These are phyloP conservation scores for Cepphus grylle DNA, from an alignment of 2,113 vertebrate genomes.

Conservation along the genomic window DNA sequence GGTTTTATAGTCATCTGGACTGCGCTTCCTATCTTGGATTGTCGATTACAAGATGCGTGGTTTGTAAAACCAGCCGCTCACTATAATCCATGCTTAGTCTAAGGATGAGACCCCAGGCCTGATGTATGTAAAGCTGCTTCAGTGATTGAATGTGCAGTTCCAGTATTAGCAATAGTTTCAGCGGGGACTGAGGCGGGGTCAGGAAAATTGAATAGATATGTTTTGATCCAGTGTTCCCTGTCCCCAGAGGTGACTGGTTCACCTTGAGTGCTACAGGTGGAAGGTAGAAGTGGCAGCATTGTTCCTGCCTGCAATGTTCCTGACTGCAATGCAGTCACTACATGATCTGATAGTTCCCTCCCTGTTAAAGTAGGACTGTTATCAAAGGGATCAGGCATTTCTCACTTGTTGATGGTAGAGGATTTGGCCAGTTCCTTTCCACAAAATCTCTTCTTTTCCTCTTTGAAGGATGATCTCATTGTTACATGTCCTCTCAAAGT, in stretches of 20 bases:
- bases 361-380: neutral
- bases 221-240: neutral
- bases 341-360: neutral
- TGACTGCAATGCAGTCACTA: neutral
- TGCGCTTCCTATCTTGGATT: neutral
- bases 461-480: neutral
- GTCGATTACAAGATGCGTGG: neutral
- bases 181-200: neutral
- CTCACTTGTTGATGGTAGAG: neutral
- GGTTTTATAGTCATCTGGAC: neutral
- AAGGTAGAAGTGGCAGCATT: neutral
- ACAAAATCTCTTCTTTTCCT: neutral
- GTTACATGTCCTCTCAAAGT: neutral
- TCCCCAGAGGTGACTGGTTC: neutral
- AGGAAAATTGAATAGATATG: neutral
- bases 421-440: neutral
- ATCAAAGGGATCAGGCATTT: neutral
- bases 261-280: neutral
- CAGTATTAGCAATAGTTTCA: neutral
- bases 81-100: neutral
- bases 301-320: neutral
- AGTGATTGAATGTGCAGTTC: neutral
- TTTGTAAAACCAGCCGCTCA: neutral
- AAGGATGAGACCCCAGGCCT: neutral
- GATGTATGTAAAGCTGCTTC: neutral